phyloP scores from a whole-genome alignment of 2,113 vertebrate genomes.

The Mustelus asterias region DNA sequence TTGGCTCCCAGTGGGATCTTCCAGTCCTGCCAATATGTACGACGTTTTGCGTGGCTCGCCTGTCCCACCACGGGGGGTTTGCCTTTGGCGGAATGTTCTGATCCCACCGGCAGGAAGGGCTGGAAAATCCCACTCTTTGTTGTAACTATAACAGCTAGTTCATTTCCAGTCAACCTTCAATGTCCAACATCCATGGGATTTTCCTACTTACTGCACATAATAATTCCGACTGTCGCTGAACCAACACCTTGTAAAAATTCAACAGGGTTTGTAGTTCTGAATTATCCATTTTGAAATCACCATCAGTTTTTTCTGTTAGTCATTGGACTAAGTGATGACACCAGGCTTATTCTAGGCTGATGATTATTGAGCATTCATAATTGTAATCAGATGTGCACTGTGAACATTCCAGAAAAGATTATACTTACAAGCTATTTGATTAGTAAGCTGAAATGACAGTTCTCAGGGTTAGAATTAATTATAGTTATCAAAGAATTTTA shows the following conservation, averaged over 20 bases:
- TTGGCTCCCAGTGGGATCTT: too few species aligned
- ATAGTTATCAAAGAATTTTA: not conserved
- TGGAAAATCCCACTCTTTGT: not conserved
- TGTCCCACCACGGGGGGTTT: too few species aligned
- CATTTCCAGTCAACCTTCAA: not conserved
- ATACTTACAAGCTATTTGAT: not conserved
- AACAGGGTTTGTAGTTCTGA: not conserved
- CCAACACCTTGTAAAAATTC: not conserved
- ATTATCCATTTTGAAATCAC: not conserved
- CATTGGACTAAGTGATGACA: not conserved
- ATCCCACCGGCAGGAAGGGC: too few species aligned
- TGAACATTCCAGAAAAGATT: not conserved
- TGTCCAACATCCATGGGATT: not conserved
- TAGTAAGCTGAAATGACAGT: not conserved
- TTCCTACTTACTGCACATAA: not conserved
- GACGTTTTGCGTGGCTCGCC: too few species aligned
- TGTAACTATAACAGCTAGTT: not conserved
- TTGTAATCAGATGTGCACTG: not conserved
- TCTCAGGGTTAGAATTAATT: not conserved
- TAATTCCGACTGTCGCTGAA: not conserved
- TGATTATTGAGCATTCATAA: not conserved
- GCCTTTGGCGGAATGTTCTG: too few species aligned
- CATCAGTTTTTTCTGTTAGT: not conserved
- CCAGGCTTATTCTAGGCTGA: not conserved
- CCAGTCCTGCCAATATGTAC: too few species aligned